phyloP scores from a whole-genome alignment of 2,888 invertebrate genomes.

The Eupithecia inturbata region DNA sequence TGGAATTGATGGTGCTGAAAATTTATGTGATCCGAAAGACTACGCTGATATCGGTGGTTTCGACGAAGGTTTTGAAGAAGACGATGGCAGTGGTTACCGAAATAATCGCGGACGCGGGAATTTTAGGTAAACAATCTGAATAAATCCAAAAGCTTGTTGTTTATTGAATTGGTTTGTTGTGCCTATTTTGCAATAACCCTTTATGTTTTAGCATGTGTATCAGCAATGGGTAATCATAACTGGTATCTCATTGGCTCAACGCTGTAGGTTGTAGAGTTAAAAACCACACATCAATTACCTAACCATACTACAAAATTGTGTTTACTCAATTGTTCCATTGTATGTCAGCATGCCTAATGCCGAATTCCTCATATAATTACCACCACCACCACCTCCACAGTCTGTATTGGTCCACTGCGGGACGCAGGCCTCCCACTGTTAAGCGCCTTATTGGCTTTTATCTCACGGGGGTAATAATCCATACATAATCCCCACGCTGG shows the following conservation, averaged over 20 bases:
- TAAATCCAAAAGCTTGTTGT: background rate
- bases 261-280: background rate
- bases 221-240: background rate
- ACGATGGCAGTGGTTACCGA: constrained; percentile 69
- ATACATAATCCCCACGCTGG: too few relatives aligned
- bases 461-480: too few relatives aligned
- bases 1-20: constrained; percentile 55
- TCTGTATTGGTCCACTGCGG: too few relatives aligned
- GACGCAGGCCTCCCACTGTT: too few relatives aligned
- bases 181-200: background rate
- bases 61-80: constrained; percentile 75
- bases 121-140: constrained; percentile 64
- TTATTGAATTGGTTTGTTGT: background rate
- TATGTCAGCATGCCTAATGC: background rate
- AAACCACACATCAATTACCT: background rate
- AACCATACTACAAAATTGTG: background rate
- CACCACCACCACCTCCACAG: too few relatives aligned
- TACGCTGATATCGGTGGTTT: constrained; percentile 65
- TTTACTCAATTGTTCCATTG: background rate
- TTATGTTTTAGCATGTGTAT: background rate
- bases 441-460: too few relatives aligned
- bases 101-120: constrained; percentile 73
- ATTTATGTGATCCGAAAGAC: constrained; percentile 64
- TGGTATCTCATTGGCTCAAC: background rate
- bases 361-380: too few relatives aligned